A percentile compares a stretch with the other conserved stretches of the same genome.
Conservation (phyloP, 2,113 vertebrate genomes). For the Lophotis ruficrista region DNA sequence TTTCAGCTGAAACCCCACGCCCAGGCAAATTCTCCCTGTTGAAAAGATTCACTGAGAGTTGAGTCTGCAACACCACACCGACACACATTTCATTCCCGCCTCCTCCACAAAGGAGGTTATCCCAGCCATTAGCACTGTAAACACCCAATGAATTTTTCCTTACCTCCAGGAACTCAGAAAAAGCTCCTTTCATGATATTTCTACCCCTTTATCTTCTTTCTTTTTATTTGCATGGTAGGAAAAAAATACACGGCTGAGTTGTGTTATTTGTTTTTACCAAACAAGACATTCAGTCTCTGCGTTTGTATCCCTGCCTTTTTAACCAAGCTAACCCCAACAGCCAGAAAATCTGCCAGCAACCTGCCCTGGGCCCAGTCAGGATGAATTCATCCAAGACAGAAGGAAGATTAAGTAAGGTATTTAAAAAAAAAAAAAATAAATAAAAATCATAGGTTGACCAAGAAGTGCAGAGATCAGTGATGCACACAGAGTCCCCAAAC, state of each 20-base stretch:
- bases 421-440: too few species aligned
- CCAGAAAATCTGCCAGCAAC: neutral
- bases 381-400: neutral
- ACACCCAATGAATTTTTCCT: neutral
- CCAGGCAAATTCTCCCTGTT: neutral
- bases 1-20: too few species aligned
- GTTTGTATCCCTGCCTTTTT: neutral
- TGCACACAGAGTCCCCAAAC: rapidly evolving
- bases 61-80: neutral
- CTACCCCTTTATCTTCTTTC: neutral
- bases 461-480: neutral
- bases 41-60: neutral
- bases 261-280: neutral
- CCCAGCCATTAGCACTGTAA: neutral
- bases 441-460: neutral
- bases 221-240: neutral
- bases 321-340: neutral
- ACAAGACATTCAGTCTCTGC: neutral
- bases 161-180: neutral
- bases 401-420: neutral
- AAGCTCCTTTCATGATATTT: neutral
- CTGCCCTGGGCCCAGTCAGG: neutral
- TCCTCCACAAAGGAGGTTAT: neutral
- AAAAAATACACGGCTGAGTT: neutral
- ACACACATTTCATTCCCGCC: neutral